Evolutionary conservation across 2,113 vertebrate species (phyloP), one percentile per base, ranked within the genome.

Genomic region (Oreotragus oreotragus): DNA sequence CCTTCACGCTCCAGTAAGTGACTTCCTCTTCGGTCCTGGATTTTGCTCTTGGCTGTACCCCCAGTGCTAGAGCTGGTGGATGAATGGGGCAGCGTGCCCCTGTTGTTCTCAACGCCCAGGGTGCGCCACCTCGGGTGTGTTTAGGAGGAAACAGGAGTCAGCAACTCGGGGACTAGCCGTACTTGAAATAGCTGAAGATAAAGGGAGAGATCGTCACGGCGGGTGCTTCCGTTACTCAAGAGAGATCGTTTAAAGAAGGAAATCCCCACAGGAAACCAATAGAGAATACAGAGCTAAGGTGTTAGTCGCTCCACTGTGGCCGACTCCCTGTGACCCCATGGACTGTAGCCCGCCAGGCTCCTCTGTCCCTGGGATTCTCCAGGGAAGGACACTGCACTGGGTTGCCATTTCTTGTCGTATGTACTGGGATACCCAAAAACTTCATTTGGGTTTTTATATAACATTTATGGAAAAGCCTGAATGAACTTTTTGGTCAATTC

Each of bases 321-420:
- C 0, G n/a, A 39, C n/a, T 39, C n/a, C 12, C 19, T 21, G 66
- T 1, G 5, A 70, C 10, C n/a, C n/a, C 36, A 3, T 3, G 66
- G n/a, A 12, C 19, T 3, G 19, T 12, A 6, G n/a, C 19, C 36
- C 1, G 0, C 19, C 66, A 73, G 66, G 19, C 66, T 73, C n/a
- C 66, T 73, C 66, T 12, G 5, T 23, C 19, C 36, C 3, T 73
- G 66, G 19, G 19, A 39, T 73, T 73, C n/a, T 12, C 66, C 66
- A 73, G 10, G 66, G 0, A 73, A 23, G 5, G 25, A 23, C 10
- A 73, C 36, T 73, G 66, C n/a, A 73, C 4, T 73, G 66, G 5
- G n/a, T 25, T 66, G 64, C 33, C 64, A 9, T 66, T 70, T 39
- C 19, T 23, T 66, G n/a, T 23, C 2, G 0, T 39, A 73, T 73